These are phyloP conservation scores for Coenonympha arcania DNA, from an alignment of 2,888 invertebrate species.

Conservation along the genomic window DNA sequence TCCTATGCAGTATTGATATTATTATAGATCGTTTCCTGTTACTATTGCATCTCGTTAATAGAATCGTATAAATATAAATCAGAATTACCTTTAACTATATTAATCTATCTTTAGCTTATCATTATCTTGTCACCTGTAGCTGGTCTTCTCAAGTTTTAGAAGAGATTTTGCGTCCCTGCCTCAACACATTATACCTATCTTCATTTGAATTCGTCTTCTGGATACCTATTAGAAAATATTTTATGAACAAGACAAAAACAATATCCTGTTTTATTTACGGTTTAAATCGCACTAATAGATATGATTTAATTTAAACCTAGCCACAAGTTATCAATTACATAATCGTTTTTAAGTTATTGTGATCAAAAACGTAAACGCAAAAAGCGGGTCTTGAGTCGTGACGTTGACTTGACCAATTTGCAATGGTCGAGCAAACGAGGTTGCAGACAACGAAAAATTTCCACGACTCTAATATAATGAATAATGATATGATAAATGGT, in stretches of 20 bases:
- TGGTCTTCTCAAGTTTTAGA: too few species aligned
- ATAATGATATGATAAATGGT: neutral
- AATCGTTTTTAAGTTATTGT: neutral
- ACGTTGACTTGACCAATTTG: constrained; percentile 3
- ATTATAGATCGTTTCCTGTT: constrained; percentile 7
- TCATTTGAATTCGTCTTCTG: too few species aligned
- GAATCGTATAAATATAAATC: neutral
- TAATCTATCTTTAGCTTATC: neutral
- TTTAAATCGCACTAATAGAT: neutral
- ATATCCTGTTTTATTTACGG: too few species aligned
- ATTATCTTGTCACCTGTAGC: too few species aligned
- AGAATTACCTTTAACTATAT: neutral
- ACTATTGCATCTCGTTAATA: neutral
- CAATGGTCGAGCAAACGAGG: constrained; percentile 15
- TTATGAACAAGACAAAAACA: too few species aligned
- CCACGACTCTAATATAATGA: neutral
- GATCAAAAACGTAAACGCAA: neutral
- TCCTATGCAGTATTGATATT: neutral
- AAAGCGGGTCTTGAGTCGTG: constrained; percentile 13
- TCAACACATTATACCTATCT: too few species aligned
- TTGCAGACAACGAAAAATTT: constrained; percentile 16
- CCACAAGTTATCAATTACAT: neutral
- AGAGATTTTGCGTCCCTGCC: too few species aligned
- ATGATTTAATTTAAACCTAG: neutral
- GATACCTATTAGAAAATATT: too few species aligned